A percentile compares a stretch with the other conserved stretches of the same genome.
Evolutionary conservation across 1,140 invertebrate genomes (phyloP).

Genomic region (Drosophila gunungcola): DNA sequence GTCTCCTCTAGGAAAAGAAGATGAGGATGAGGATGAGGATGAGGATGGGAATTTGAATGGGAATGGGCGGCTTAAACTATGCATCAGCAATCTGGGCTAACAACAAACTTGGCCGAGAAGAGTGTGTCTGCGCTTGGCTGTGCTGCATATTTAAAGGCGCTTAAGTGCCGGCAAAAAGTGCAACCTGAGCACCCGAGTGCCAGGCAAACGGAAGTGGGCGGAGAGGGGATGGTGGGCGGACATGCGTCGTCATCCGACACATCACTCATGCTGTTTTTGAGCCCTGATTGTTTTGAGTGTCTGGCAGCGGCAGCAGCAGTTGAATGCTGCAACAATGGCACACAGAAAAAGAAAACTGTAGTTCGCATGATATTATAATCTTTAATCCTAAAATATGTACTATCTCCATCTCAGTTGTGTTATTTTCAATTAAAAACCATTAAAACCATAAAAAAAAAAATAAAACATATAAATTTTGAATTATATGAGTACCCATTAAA

Average conservation of each 20-base stretch:
- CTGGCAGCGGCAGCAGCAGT: conserved; percentile 24
- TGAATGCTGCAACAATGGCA: conserved; percentile 24
- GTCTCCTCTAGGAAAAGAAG: conserved; percentile 13
- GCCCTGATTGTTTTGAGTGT: conserved; percentile 75
- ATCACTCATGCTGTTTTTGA: conserved; percentile 79
- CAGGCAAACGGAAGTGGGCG: conserved; percentile 10
- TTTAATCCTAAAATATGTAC: neutral
- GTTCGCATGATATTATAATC: neutral
- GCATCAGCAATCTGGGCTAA: conserved; percentile 49
- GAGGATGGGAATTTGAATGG: neutral
- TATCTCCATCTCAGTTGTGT: no score
- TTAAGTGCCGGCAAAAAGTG: conserved; percentile 76
- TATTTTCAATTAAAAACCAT: no score
- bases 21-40: neutral
- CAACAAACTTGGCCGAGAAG: conserved; percentile 53
- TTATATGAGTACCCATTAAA: no score
- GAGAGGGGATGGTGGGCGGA: conserved; percentile 3
- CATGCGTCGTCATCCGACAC: conserved; percentile 59
- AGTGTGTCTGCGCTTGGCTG: conserved; percentile 42
- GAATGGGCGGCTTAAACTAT: conserved; percentile 33
- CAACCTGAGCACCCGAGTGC: conserved; percentile 39
- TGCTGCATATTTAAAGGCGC: conserved; percentile 79
- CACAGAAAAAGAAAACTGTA: neutral
- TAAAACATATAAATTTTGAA: no score
- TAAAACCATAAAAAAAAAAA: no score